Conservation (phyloP, 1,140 invertebrate species). For the Papilio polytes region DNA sequence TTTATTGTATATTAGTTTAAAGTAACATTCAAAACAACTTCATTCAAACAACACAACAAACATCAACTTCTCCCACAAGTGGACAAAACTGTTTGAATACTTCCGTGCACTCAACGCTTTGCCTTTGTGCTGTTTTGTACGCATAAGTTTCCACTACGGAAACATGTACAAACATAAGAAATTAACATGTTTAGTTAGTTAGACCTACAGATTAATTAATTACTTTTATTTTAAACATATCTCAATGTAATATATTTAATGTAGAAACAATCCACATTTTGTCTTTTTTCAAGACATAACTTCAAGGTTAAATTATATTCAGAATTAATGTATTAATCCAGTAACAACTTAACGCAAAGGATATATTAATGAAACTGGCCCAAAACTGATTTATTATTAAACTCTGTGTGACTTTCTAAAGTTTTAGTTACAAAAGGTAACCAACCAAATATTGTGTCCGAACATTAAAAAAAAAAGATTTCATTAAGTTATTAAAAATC, state of each 20-base stretch:
- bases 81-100: background rate
- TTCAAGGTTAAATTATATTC: constrained; percentile 4
- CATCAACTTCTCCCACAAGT: background rate
- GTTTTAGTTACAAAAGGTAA: background rate
- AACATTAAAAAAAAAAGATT: too few relatives aligned
- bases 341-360: background rate
- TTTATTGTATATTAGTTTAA: background rate
- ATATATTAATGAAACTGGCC: background rate
- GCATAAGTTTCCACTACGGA: too few relatives aligned
- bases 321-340: background rate
- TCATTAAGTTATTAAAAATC: background rate
- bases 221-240: too few relatives aligned
- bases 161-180: too few relatives aligned
- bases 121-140: background rate
- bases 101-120: background rate
- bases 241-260: too few relatives aligned
- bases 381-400: background rate
- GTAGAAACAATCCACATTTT: too few relatives aligned
- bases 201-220: too few relatives aligned
- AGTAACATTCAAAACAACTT: background rate
- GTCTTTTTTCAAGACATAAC: background rate
- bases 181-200: too few relatives aligned
- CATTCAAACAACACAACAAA: background rate
- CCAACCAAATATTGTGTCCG: too few relatives aligned
- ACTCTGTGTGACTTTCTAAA: background rate